Base-by-base conservation (phyloP, 2,888 invertebrate genomes). In the Xanthorhoe designata region DNA sequence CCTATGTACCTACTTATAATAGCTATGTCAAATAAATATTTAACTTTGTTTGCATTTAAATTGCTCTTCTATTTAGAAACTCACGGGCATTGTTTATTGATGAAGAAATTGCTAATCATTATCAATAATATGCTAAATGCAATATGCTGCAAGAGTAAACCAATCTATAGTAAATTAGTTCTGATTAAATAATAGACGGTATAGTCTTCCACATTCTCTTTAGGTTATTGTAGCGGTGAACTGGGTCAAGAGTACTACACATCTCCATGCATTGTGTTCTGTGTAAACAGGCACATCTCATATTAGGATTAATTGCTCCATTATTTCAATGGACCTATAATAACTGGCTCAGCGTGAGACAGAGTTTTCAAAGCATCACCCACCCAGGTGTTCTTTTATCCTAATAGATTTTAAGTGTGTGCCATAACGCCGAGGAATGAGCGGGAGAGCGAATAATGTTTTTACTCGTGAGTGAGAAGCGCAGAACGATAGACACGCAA, bases 371-470 rank as follows among this genome's bases (percentile, higher is more conserved):
- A 71, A 69, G 72, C 64, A 70, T 65, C 62, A 66, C 65, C 53
- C 38, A 59, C 68, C 18, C 67, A 68, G 64, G 70, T 75, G 74
- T 72, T 69, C 65, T 74, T 74, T 78, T 76, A 72, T 78, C 76
- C 75, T 80, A 78, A 80, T 79, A 66, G 74, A 70, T 73, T 74
- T 76, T 85, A n/a, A n/a, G n/a, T n/a, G n/a, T n/a, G n/a, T n/a
- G n/a, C n/a, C n/a, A n/a, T n/a, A n/a, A n/a, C n/a, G n/a, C n/a
- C n/a, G n/a, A n/a, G n/a, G n/a, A n/a, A n/a, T n/a, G n/a, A n/a
- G n/a, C n/a, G n/a, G n/a, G n/a, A n/a, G n/a, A n/a, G n/a, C n/a
- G n/a, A n/a, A n/a, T n/a, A n/a, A n/a, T n/a, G n/a, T n/a, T n/a
- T n/a, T n/a, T n/a, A n/a, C n/a, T n/a, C n/a, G n/a, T n/a, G n/a